phyloP scores from a whole-genome alignment of 2,888 invertebrate genomes.

The Ischnura elegans region DNA sequence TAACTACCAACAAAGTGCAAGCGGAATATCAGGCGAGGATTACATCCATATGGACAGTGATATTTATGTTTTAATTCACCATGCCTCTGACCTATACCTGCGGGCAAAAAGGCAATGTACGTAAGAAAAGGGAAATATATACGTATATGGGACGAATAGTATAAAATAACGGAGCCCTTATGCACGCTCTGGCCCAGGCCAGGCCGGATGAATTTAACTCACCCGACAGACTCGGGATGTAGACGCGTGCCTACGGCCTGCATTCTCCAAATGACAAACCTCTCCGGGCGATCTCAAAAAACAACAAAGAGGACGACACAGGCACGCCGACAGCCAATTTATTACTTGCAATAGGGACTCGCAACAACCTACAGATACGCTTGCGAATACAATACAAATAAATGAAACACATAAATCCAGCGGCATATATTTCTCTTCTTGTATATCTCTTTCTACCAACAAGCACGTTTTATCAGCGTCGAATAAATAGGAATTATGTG shows the following conservation, averaged over 20 bases:
- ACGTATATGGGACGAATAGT: background rate
- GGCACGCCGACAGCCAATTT: background rate
- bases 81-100: too few species aligned
- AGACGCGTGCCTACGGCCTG: background rate
- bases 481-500: too few species aligned
- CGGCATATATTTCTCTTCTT: background rate
- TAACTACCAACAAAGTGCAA: too few species aligned
- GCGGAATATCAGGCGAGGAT: too few species aligned
- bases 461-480: too few species aligned
- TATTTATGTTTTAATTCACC: too few species aligned
- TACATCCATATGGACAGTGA: too few species aligned
- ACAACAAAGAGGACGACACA: background rate
- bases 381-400: background rate
- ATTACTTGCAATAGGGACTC: background rate
- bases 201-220: background rate
- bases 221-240: background rate
- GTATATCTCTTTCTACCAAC: background rate
- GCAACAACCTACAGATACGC: background rate
- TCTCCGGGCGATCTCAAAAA: conserved; percentile 13
- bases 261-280: conserved; percentile 7
- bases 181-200: background rate
- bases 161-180: background rate
- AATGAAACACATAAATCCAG: too few species aligned
- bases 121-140: too few species aligned
- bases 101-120: too few species aligned